These are phyloP conservation scores for Oreochromis tanganicae DNA, from an alignment of 2,113 vertebrate species.

Conservation along the genomic window DNA sequence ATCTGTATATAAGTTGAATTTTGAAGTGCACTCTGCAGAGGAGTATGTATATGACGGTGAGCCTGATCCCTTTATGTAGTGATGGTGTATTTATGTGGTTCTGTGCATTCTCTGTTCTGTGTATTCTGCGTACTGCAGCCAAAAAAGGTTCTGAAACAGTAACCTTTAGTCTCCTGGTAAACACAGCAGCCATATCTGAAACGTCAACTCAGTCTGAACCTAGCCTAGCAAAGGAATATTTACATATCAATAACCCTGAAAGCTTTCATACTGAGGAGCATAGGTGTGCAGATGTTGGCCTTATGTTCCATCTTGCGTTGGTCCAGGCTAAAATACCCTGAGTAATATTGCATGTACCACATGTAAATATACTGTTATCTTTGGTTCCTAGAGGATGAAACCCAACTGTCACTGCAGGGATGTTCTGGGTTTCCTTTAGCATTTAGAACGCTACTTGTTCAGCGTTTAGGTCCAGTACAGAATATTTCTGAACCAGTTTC, in stretches of 20 bases:
- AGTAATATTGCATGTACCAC: neutral
- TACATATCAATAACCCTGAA: neutral
- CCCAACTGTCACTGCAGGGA: neutral
- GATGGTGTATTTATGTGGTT: neutral
- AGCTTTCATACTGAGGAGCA: neutral
- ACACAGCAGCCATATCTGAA: constrained; percentile 14
- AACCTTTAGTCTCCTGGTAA: constrained; percentile 51
- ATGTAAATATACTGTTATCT: neutral
- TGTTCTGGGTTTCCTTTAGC: neutral
- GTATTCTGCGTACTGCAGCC: neutral
- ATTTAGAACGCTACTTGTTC: neutral
- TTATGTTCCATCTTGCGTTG: neutral
- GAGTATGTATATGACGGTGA: neutral
- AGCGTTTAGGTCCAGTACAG: neutral
- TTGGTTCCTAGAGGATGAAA: neutral
- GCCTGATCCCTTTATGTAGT: neutral
- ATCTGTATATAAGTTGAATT: neutral
- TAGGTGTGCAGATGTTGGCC: neutral
- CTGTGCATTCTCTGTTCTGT: neutral
- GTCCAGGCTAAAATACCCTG: neutral
- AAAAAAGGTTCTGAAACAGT: constrained; percentile 18
- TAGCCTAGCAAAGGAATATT: neutral
- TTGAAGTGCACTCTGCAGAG: neutral
- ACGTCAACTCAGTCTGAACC: neutral
- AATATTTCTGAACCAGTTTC: neutral